A percentile compares a stretch with the other conserved stretches of the same genome.
Evolutionary conservation across 2,888 invertebrate genomes (phyloP).

Genomic region (Sthenelais limicola): DNA sequence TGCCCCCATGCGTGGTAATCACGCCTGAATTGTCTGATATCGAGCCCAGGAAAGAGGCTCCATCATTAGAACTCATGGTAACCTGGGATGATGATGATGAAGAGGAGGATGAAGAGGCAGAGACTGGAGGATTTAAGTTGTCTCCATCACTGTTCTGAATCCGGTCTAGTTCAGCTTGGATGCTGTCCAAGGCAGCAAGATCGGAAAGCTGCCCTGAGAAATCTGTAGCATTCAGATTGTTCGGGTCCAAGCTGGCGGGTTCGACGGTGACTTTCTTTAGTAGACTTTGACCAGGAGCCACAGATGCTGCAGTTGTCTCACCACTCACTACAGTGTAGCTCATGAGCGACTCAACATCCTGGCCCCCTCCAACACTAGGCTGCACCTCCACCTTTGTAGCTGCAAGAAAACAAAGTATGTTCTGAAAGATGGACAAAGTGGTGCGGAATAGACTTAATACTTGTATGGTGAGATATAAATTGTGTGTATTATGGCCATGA

Average conservation of each 20-base stretch:
- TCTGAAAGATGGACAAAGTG: no score
- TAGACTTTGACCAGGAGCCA: constrained; percentile 12
- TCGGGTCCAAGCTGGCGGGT: constrained; percentile 20
- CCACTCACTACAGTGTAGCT: constrained; percentile 15
- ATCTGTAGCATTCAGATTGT: constrained; percentile 29
- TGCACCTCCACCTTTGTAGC: constrained; percentile 39
- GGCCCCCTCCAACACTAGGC: constrained; percentile 23
- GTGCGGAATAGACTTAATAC: no score
- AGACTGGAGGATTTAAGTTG: no score
- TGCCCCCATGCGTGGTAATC: background rate
- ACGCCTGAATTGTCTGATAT: constrained; percentile 12
- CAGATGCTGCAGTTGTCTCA: background rate
- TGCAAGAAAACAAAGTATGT: constrained; percentile 26
- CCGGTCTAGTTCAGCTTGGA: constrained; percentile 37
- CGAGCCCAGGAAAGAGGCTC: constrained; percentile 26
- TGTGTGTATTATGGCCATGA: no score
- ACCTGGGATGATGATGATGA: background rate
- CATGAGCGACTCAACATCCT: background rate
- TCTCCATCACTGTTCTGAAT: constrained; percentile 34
- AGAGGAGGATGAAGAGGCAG: background rate
- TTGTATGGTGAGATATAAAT: no score
- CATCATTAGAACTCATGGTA: constrained; percentile 26
- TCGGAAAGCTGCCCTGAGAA: constrained; percentile 37
- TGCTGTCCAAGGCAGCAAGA: constrained; percentile 26
- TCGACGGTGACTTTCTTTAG: constrained; percentile 25